Evolutionary conservation across 2,797 vertebrate species (phyloP).

Genomic region (Arctocebus calabarensis): DNA sequence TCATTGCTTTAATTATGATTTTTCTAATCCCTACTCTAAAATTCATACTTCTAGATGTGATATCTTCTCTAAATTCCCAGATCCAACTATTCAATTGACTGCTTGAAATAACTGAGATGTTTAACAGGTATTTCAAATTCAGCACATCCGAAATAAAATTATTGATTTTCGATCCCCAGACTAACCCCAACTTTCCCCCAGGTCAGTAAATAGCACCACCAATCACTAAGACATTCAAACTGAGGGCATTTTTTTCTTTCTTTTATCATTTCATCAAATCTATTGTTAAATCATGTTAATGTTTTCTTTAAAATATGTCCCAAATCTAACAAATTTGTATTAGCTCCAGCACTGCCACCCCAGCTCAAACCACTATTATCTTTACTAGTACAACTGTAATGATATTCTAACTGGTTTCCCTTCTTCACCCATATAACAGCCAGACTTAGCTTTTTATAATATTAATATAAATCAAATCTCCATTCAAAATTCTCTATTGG

Average conservation of each 20-base stretch:
- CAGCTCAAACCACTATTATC: background rate
- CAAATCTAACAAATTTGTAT: background rate
- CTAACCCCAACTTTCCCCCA: background rate
- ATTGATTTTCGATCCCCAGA: background rate
- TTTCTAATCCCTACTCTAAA: conserved; percentile 26
- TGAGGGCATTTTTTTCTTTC: background rate
- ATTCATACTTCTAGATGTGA: background rate
- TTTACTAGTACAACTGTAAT: background rate
- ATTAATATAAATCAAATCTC: background rate
- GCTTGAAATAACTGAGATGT: background rate
- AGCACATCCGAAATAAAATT: background rate
- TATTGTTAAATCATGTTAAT: conserved; percentile 23
- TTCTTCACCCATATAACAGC: background rate
- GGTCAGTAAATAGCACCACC: background rate
- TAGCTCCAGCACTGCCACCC: background rate
- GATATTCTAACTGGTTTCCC: background rate
- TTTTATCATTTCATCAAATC: background rate
- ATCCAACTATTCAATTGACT: background rate
- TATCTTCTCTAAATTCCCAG: background rate
- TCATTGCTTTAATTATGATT: conserved; percentile 43
- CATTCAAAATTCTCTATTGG: background rate
- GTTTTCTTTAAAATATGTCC: background rate
- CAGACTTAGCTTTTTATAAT: background rate
- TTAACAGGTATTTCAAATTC: conserved; percentile 40
- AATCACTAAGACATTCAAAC: background rate